Conservation (phyloP, 53 echinoderm and acorn worm species). For the Stichopus horrens region DNA sequence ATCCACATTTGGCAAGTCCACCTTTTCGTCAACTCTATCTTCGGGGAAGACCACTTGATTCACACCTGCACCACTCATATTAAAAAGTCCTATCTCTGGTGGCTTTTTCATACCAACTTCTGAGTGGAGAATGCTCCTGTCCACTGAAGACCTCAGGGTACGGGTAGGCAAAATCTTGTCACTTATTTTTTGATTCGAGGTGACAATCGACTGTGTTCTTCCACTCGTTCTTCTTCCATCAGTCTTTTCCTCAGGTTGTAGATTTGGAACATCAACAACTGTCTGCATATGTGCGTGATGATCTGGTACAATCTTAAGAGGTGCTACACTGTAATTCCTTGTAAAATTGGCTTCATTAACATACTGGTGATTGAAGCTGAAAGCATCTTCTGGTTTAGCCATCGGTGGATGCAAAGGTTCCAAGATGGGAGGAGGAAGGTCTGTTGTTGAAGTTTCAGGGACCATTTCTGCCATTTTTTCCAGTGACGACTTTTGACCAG, state of each 20-base stretch:
- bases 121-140: not conserved
- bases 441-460: not conserved
- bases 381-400: not conserved
- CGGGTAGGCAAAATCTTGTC: not conserved
- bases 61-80: not conserved
- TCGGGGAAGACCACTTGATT: not conserved
- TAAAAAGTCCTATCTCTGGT: not conserved
- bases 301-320: not conserved
- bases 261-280: not conserved
- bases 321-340: not conserved
- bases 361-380: conserved; percentile 1
- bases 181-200: not conserved
- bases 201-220: not conserved
- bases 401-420: conserved; percentile 6
- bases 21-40: not conserved
- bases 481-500: conserved; percentile 24
- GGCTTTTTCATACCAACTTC: not conserved
- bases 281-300: not conserved
- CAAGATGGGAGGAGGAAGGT: conserved; percentile 9
- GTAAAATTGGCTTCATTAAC: not conserved
- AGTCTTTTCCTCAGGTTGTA: not conserved
- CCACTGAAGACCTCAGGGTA: not conserved
- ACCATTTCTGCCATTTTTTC: conserved; percentile 37
- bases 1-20: not conserved
- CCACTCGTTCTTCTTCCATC: not conserved